Base-by-base conservation (phyloP, 1,140 invertebrate genomes). In the Littorina saxatilis region DNA sequence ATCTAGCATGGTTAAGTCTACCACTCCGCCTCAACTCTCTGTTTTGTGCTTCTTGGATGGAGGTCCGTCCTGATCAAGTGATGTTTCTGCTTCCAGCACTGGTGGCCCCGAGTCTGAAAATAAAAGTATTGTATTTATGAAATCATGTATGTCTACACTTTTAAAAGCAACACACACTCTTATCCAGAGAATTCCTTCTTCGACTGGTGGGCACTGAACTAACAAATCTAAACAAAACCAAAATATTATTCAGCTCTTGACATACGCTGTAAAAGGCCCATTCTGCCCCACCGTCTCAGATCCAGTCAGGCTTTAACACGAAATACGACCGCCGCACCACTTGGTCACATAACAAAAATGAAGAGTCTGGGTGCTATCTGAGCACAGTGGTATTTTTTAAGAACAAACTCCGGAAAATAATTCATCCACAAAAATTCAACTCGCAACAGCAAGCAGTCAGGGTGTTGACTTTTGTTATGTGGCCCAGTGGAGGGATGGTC, bases 101-200 rank as follows among this genome's bases (percentile, higher is more conserved):
- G 84, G 86, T 2, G 86, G 86, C 27, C 82, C 84, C 4, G 84
- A 85, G 81, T 87, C 86, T 87, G 80, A 1, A 35, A 32, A 74
- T 13, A 47, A 76, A 77, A 27, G 77, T 15, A 82, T 20, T 52
- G 79, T 40, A 37, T 37, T 23, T 27, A 29, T 17, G 11, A 11
- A 61, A 15, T 15, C 17, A 3, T 5, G 75, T 50, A 61, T 32
- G 35, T 70, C n/a, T 70, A 35, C 11, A 7, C 11, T 70, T 27
- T 37, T 35, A 17, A 35, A 2, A 27, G 11, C n/a, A 11, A 73
- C 1, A 17, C 23, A 20, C 15, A 73, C 35, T 1, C 39, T 23
- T 32, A 13, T 17, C 7, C 23, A 17, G 11, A 23, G 15, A 37
- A 39, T 15, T 70, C 29, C 17, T 40, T 15, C 20, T 35, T 40